phyloP scores from a whole-genome alignment of 2,888 invertebrate species.

The Philereme vetulata region DNA sequence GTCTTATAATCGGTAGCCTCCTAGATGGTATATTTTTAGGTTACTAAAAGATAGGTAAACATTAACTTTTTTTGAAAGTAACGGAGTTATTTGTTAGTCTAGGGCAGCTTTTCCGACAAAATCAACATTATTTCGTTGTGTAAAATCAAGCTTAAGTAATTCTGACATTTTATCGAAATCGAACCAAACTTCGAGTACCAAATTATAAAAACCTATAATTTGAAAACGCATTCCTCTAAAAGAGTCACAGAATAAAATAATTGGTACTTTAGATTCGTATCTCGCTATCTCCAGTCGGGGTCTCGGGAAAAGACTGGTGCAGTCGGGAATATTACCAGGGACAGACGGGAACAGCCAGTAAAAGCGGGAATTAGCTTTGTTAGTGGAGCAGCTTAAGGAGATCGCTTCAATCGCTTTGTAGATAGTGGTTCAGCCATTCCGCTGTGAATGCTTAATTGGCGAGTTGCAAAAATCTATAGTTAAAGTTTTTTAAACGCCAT shows the following conservation, averaged over 20 bases:
- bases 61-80: too few relatives aligned
- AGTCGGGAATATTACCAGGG: constrained; percentile 1
- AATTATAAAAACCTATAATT: neutral
- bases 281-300: constrained; percentile 11
- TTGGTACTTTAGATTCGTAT: constrained; percentile 18
- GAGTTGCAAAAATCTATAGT: constrained; percentile 5
- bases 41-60: too few relatives aligned
- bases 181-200: too few relatives aligned
- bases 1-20: too few relatives aligned
- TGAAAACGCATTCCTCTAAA: constrained; percentile 7
- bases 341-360: constrained; percentile 9
- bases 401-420: constrained; percentile 18
- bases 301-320: neutral
- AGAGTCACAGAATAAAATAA: constrained; percentile 21
- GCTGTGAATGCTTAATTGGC: constrained; percentile 17
- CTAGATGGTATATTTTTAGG: too few relatives aligned
- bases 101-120: too few relatives aligned
- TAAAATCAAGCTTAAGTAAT: too few relatives aligned
- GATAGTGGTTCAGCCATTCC: constrained; percentile 17
- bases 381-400: constrained; percentile 19
- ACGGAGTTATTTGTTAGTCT: too few relatives aligned
- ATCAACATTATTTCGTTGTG: too few relatives aligned
- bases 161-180: too few relatives aligned
- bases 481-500: neutral
- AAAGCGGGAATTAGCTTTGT: constrained; percentile 23